Conservation (phyloP, 2,888 invertebrate species). For the Myopa testacea region DNA sequence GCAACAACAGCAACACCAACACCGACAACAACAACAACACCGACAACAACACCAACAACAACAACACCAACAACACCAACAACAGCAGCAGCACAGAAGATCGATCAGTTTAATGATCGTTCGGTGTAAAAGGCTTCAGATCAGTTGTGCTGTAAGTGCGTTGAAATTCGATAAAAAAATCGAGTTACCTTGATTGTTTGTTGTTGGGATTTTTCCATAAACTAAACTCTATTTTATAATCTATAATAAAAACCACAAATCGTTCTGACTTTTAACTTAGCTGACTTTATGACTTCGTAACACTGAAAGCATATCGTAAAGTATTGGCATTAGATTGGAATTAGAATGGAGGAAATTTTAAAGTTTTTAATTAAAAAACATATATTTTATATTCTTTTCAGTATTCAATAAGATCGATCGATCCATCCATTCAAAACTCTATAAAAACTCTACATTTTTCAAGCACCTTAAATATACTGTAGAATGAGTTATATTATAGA, state of each 20-base stretch:
- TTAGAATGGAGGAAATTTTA: too few species aligned
- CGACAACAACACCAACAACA: slow-evolving; percentile 26
- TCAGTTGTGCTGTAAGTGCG: background rate
- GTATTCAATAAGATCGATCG: too few species aligned
- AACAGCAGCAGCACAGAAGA: slow-evolving; percentile 29
- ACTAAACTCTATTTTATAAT: slow-evolving; percentile 3
- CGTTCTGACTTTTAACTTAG: slow-evolving; percentile 1
- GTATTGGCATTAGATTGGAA: too few species aligned
- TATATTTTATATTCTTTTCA: too few species aligned
- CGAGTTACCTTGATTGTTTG: background rate
- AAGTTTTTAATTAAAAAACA: too few species aligned
- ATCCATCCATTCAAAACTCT: too few species aligned
- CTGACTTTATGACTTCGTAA: background rate
- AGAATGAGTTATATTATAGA: too few species aligned
- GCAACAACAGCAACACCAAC: slow-evolving; percentile 8
- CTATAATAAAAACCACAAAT: background rate
- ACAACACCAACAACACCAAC: background rate
- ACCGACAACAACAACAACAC: slow-evolving; percentile 15
- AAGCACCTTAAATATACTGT: too few species aligned
- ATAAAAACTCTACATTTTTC: too few species aligned
- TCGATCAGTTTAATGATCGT: slow-evolving; percentile 43
- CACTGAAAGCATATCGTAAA: too few species aligned
- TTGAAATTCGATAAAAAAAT: background rate
- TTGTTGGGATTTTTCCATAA: background rate
- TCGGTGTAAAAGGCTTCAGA: slow-evolving; percentile 30